Percentiles rank a stretch among this genome's conserved stretches.
phyloP scores from a whole-genome alignment of 2,888 invertebrate species.

The Agapetus fuscipes region DNA sequence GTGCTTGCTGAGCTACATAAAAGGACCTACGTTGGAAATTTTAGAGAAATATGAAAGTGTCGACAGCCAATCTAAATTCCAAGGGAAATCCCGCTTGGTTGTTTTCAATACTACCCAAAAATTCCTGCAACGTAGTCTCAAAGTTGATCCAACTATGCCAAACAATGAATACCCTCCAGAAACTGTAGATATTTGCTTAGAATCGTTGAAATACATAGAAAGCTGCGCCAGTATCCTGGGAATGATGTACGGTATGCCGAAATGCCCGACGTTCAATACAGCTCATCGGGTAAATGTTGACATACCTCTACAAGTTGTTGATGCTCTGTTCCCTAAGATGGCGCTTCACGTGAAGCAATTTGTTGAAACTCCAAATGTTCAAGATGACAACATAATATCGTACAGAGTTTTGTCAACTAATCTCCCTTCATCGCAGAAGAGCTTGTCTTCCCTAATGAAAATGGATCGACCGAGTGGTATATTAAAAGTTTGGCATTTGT shows the following conservation, averaged over 20 bases:
- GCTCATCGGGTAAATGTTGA: conserved; percentile 75
- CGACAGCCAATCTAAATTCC: conserved; percentile 5
- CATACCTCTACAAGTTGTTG: conserved; percentile 69
- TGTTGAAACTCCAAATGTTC: conserved; percentile 54
- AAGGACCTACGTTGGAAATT: conserved; percentile 54
- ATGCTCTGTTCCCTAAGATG: conserved; percentile 70
- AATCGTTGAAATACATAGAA: conserved; percentile 76
- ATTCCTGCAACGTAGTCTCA: conserved; percentile 24
- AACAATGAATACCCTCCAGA: conserved; percentile 24
- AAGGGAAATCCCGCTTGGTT: conserved; percentile 10
- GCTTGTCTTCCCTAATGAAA: conserved; percentile 48
- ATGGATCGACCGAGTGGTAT: conserved; percentile 76
- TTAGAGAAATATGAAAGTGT: neutral
- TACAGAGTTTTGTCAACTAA: conserved; percentile 51
- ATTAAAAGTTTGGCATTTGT: conserved; percentile 81
- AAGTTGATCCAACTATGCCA: conserved; percentile 23
- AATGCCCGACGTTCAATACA: conserved; percentile 86
- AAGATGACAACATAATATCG: conserved; percentile 55
- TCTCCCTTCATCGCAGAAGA: conserved; percentile 39
- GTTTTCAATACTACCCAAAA: conserved; percentile 22
- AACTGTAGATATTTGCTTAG: conserved; percentile 53
- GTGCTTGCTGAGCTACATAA: conserved; percentile 70
- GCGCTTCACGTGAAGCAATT: conserved; percentile 60
- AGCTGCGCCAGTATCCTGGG: conserved; percentile 80
- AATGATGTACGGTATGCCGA: conserved; percentile 91